Percentiles rank a stretch among this genome's conserved stretches.
phyloP scores from a whole-genome alignment of 64 coral and sea anemone species.

The Actinia tenebrosa region DNA sequence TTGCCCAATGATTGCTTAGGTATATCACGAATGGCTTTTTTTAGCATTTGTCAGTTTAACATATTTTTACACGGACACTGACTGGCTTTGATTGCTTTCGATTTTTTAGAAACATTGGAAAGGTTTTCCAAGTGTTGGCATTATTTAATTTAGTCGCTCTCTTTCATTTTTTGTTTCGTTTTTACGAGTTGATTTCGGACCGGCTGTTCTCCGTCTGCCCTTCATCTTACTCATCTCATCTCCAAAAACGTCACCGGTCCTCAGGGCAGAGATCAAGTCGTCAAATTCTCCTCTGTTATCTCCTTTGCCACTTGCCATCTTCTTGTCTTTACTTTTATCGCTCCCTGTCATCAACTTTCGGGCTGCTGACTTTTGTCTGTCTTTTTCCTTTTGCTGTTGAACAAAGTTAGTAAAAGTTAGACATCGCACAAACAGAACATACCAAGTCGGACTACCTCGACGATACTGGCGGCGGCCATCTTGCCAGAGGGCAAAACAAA shows the following conservation, averaged over 20 bases:
- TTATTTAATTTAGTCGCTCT: slow-evolving; percentile 38
- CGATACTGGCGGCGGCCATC: too few species aligned
- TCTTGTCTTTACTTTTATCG: slow-evolving; percentile 34
- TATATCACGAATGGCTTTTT: background rate
- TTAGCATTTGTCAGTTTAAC: background rate
- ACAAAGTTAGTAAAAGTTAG: background rate
- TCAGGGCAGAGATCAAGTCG: slow-evolving; percentile 90
- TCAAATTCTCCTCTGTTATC: slow-evolving; percentile 98
- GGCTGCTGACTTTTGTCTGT: slow-evolving; percentile 82
- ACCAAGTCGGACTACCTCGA: background rate
- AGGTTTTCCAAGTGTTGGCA: background rate
- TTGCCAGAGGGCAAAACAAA: too few species aligned
- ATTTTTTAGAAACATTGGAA: background rate
- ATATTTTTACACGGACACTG: background rate
- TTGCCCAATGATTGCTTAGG: background rate
- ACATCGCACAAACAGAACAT: background rate
- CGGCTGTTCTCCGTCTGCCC: slow-evolving; percentile 66
- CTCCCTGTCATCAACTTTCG: slow-evolving; percentile 74
- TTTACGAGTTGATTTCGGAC: slow-evolving; percentile 45
- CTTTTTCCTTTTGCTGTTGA: slow-evolving; percentile 89
- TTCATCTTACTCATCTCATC: slow-evolving; percentile 97
- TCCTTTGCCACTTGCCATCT: slow-evolving; percentile 13
- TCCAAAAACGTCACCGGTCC: slow-evolving; percentile 96
- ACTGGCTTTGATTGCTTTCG: background rate
- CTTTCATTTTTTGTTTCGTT: slow-evolving; percentile 59